Percentiles rank a stretch among this genome's conserved stretches.
Evolutionary conservation across 2,797 vertebrate genomes (phyloP).

Genomic region (Mionectes olivaceus): DNA sequence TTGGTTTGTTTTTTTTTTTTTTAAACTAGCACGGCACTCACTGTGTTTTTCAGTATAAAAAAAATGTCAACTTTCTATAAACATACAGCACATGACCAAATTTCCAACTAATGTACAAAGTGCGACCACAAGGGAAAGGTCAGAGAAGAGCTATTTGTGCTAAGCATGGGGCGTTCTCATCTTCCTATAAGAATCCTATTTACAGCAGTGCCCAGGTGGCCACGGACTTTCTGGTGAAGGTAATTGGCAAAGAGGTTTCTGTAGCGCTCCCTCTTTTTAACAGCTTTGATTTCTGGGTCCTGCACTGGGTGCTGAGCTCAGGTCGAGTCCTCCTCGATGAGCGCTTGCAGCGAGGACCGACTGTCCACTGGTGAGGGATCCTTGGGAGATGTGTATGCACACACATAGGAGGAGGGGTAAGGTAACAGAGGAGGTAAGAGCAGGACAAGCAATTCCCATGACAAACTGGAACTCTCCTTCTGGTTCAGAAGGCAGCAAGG

Average conservation of each 20-base stretch:
- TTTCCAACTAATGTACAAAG: slow-evolving; percentile 84
- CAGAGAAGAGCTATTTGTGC: slow-evolving; percentile 78
- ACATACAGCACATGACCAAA: slow-evolving; percentile 88
- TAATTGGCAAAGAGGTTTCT: not conserved
- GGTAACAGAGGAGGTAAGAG: not conserved
- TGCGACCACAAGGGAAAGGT: slow-evolving; percentile 71
- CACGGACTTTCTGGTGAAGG: not conserved
- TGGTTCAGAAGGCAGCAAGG: not conserved
- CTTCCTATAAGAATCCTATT: slow-evolving; percentile 73
- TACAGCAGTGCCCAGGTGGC: slow-evolving; percentile 54
- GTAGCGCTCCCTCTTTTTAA: not conserved
- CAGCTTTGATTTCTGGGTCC: not conserved
- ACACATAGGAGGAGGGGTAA: fast-evolving
- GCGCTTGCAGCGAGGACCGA: not conserved
- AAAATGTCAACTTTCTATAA: slow-evolving; percentile 86
- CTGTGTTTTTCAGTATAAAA: not conserved
- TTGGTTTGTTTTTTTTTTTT: not conserved
- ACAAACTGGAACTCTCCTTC: not conserved
- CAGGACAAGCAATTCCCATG: not conserved
- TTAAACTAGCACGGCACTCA: not conserved
- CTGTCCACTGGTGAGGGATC: not conserved
- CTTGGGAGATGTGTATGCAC: not conserved
- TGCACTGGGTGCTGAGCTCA: not conserved
- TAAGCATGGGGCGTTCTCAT: slow-evolving; percentile 47
- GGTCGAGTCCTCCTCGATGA: not conserved